phyloP scores from a whole-genome alignment of 2,113 vertebrate genomes.

The Burhinus oedicnemus region DNA sequence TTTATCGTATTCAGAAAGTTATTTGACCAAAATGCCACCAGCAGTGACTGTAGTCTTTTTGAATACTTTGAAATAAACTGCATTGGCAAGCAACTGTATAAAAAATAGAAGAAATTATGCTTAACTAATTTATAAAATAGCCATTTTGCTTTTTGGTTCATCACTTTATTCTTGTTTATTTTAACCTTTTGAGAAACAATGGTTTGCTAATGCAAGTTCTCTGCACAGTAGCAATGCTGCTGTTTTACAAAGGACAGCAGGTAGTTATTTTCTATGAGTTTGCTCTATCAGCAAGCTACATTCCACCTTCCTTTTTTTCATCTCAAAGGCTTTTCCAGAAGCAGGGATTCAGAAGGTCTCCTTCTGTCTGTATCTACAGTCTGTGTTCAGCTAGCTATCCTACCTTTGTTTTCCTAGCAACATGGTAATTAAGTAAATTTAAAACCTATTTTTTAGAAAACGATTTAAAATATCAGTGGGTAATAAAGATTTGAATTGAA shows the following conservation, averaged over 20 bases:
- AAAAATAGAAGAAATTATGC: slow-evolving; percentile 46
- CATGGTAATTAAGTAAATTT: not conserved
- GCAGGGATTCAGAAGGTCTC: not conserved
- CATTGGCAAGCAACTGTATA: not conserved
- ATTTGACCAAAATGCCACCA: not conserved
- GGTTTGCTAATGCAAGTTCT: not conserved
- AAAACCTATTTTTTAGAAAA: not conserved
- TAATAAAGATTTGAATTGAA: not conserved
- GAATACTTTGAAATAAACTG: slow-evolving; percentile 16
- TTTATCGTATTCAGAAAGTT: slow-evolving; percentile 29
- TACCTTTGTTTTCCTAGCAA: not conserved
- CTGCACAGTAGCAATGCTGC: not conserved
- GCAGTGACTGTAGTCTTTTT: not conserved
- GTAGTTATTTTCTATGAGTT: not conserved
- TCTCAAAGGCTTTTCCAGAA: not conserved
- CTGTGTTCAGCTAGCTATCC: not conserved
- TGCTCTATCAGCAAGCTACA: not conserved
- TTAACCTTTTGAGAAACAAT: not conserved
- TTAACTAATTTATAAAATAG: slow-evolving; percentile 48
- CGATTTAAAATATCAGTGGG: not conserved
- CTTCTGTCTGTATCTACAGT: not conserved
- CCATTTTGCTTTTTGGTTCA: slow-evolving; percentile 9
- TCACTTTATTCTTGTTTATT: not conserved
- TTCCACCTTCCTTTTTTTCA: not conserved
- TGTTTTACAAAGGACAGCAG: not conserved